phyloP scores from a whole-genome alignment of 2,113 vertebrate species.

The Neolamprologus fasciatus region DNA sequence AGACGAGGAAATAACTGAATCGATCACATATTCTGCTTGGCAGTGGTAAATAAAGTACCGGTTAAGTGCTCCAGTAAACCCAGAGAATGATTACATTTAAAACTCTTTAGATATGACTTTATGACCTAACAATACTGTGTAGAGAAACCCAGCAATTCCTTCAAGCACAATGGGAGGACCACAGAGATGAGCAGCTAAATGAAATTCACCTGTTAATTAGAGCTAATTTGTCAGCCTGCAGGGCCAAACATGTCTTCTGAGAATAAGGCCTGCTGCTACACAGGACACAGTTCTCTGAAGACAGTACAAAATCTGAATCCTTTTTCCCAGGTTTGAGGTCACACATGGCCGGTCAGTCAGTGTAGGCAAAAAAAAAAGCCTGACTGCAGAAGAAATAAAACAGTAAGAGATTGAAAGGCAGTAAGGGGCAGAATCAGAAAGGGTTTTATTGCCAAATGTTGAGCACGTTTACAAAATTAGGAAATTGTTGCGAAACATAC shows the following conservation, averaged over 20 bases:
- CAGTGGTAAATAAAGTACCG: not conserved
- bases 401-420: fast-evolving
- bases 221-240: not conserved
- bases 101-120: not conserved
- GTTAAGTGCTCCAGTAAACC: not conserved
- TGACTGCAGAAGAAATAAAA: not conserved
- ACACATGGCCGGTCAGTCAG: not conserved
- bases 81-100: not conserved
- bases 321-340: not conserved
- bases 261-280: not conserved
- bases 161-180: not conserved
- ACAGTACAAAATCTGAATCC: not conserved
- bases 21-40: not conserved
- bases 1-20: not conserved
- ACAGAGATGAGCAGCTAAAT: not conserved
- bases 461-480: not conserved
- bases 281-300: not conserved
- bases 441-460: not conserved
- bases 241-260: not conserved
- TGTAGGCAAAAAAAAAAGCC: not conserved
- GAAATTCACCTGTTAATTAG: not conserved
- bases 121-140: not conserved
- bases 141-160: not conserved
- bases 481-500: not conserved
- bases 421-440: not conserved